Base-by-base conservation (phyloP, 2,113 vertebrate genomes). In the Zingel zingel region DNA sequence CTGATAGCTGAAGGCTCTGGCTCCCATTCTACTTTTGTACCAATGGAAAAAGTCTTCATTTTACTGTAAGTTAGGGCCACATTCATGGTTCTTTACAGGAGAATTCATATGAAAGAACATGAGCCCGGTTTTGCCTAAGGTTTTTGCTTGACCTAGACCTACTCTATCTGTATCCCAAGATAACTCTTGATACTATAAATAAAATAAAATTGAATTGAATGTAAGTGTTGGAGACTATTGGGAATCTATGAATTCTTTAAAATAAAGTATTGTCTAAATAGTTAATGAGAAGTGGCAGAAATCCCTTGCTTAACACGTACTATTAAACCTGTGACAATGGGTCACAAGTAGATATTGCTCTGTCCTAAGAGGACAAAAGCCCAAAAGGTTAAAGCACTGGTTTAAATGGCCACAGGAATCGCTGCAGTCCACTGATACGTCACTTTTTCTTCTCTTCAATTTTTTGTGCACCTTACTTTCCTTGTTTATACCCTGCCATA, bases 401-500 rank as follows among this genome's bases (percentile, higher is more conserved):
- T 39, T 39, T 39, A 39, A 9, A 9, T 39, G 8, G 36, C 36
- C 36, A 39, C 8, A 39, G 36, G 27, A 8, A 36, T 48, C 25
- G 3, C 14, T 48, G 43, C 3, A 23, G 7, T 15, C 25, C 39
- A 18, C 23, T 47, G 23, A 72, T 43, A 25, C 4, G 13, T 33
- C 5, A 11, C 21, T 33, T 54, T 65, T 4, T 65, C 10, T 63
- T 7, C 71, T 61, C 7, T 71, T 2, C 27, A 6, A 27, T 61
- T 19, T 64, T 66, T 10, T 16, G 69, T 59, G 30, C 15, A 19
- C 36, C 14, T 64, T 58, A 25, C 51, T 36, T 36, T 61, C 61
- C 15, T 61, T 72, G 61, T 68, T 62, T 62, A 64, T 30, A 61
- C 13, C 5, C 23, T 47, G 19, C n/a, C 63, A 54, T 79, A 64